Percentiles rank a stretch among this genome's conserved stretches.
Conservation (phyloP, 2,113 vertebrate species). For the Halcyon senegalensis region DNA sequence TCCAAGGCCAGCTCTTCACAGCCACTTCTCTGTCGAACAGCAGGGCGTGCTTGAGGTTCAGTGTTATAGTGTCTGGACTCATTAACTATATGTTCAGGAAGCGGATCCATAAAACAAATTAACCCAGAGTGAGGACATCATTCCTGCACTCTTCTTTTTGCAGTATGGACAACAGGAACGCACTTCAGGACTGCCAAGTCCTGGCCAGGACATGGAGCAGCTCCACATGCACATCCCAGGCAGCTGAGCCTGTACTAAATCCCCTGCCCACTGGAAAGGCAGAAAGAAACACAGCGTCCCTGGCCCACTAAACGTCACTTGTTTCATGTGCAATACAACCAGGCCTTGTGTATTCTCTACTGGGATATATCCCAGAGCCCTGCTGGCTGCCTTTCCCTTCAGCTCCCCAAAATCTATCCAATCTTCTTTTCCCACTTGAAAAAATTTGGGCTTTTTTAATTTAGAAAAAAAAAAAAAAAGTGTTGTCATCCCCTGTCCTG, state of each 20-base stretch:
- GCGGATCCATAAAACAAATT: not conserved
- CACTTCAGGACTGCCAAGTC: not conserved
- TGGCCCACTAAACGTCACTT: not conserved
- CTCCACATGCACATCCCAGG: not conserved
- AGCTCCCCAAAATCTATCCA: not conserved
- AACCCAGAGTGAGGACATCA: not conserved
- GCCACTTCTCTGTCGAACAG: rapidly evolving
- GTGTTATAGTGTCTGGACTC: not conserved
- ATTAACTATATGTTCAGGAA: not conserved
- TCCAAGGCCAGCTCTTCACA: not conserved
- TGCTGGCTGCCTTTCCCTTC: not conserved
- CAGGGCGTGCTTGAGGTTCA: not conserved
- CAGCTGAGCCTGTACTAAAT: not conserved
- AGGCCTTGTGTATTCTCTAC: not conserved
- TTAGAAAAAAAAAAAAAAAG: not conserved
- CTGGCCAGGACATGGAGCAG: not conserved
- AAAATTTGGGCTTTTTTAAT: not conserved
- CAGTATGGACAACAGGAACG: not conserved
- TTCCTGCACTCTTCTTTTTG: not conserved
- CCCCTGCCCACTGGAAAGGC: not conserved
- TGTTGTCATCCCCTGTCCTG: not conserved
- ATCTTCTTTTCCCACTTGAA: not conserved
- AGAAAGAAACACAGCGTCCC: not conserved
- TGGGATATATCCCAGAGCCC: not conserved
- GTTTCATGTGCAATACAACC: not conserved